Evolutionary conservation across 2,113 vertebrate genomes (phyloP), one percentile per base, ranked within the genome.

Genomic region (Chinchilla lanigera): DNA sequence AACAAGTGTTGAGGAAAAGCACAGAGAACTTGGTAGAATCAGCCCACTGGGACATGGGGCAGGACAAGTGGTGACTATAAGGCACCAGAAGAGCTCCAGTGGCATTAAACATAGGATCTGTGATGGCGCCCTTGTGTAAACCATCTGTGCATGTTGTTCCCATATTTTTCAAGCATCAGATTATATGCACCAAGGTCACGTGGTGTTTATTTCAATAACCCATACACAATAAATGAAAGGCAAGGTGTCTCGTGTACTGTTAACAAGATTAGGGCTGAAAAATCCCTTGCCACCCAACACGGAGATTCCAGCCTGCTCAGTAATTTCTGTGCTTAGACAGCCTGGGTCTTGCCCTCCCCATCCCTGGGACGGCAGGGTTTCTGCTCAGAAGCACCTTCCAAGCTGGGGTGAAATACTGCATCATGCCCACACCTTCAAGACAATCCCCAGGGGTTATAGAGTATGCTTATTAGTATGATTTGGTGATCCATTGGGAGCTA

Each of bases 91-190:
- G 20, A 9, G 44, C 30, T 30, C 75, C 58, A 12, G 1, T 0
- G 22, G 3, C 73, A 8, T 16, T 0, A 7, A 50, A 24, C 20
- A 0, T 0, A 33, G 47, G 61, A 13, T 30, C 14, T 6, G 0
- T 7, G 47, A 16, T 9, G 60, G 10, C 17, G 19, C 1, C 44
- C 47, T 26, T 26, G 41, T 24, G 17, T 3, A 44, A 19, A 5
- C 33, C 63, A 33, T 56, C 35, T 26, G 35, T 30, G 17, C 50
- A 2, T 54, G 54, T 10, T 61, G 63, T 47, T 30, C 81, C 20
- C 52, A 17, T 11, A 30, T 9, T 16, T 75, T 58, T 41, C 41
- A 50, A 86, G 24, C 9, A 61, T 41, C 28, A 35, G 10, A 50
- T 60, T 20, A 85, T 10, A 24, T 5, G 24, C 1, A 2, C 54